Conservation (phyloP, 2,888 invertebrate genomes). For the Drosophila formosana region DNA sequence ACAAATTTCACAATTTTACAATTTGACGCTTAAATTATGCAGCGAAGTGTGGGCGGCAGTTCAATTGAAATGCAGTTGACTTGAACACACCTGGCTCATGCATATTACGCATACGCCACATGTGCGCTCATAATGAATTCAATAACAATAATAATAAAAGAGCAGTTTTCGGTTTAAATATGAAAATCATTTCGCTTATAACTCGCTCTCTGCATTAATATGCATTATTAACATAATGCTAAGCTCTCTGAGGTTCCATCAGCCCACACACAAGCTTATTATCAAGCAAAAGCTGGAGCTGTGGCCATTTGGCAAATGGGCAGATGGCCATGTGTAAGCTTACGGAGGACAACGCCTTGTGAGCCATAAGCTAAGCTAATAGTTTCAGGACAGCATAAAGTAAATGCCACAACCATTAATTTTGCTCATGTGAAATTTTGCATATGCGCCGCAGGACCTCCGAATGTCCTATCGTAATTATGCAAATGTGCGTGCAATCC, state of each 20-base stretch:
- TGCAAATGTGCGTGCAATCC: slow-evolving; percentile 60
- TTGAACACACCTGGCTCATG: slow-evolving; percentile 47
- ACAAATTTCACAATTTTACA: slow-evolving; percentile 13
- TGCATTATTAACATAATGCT: slow-evolving; percentile 26
- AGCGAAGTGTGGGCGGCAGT: slow-evolving; percentile 17
- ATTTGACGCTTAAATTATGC: slow-evolving; percentile 33
- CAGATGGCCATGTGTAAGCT: slow-evolving; percentile 55
- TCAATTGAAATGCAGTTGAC: slow-evolving; percentile 29
- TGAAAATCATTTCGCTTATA: slow-evolving; percentile 2
- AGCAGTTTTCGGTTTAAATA: slow-evolving; percentile 2
- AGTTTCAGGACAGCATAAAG: slow-evolving; percentile 37
- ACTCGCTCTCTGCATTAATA: slow-evolving; percentile 8
- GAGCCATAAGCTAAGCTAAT: slow-evolving; percentile 54
- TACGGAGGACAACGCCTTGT: slow-evolving; percentile 42
- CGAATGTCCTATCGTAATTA: slow-evolving; percentile 57
- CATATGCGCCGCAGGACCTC: slow-evolving; percentile 43
- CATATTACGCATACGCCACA: slow-evolving; percentile 53
- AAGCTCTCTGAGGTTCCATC: slow-evolving; percentile 8
- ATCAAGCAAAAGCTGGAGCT: slow-evolving; percentile 25
- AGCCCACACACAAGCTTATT: slow-evolving; percentile 29
- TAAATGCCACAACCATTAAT: slow-evolving; percentile 63
- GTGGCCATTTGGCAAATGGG: slow-evolving; percentile 18
- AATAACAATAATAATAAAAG: background rate
- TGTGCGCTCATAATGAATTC: slow-evolving; percentile 2
- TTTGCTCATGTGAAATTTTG: slow-evolving; percentile 49